Evolutionary conservation across 2,888 invertebrate genomes (phyloP).

Genomic region (Hartigia nigra): DNA sequence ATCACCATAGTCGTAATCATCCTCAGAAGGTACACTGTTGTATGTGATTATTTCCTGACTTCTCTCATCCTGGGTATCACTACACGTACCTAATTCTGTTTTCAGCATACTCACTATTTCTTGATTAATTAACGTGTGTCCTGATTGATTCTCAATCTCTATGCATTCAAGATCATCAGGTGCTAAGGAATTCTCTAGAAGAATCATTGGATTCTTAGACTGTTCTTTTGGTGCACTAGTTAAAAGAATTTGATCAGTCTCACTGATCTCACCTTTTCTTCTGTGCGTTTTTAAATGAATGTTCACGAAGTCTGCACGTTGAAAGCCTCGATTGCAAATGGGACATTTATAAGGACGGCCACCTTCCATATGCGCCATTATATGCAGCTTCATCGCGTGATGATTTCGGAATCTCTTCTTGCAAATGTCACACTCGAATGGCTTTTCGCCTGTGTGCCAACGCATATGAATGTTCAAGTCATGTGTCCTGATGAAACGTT

Average conservation of each 20-base stretch:
- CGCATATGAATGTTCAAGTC: slow-evolving; percentile 6
- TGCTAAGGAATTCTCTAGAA: background rate
- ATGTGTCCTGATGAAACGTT: slow-evolving; percentile 1
- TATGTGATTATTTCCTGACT: background rate
- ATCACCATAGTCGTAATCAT: background rate
- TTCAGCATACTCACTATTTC: slow-evolving; percentile 6
- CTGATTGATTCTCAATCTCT: background rate
- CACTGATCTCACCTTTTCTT: slow-evolving; percentile 5
- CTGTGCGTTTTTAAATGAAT: slow-evolving; percentile 2
- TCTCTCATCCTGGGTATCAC: background rate
- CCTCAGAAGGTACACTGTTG: background rate
- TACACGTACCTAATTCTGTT: slow-evolving; percentile 3
- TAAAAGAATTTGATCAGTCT: background rate
- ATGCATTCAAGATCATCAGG: background rate
- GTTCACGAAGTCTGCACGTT: background rate
- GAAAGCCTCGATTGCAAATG: slow-evolving; percentile 1
- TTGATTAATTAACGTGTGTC: slow-evolving; percentile 5
- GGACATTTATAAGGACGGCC: slow-evolving; percentile 6
- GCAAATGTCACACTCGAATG: slow-evolving; percentile 4
- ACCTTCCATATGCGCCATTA: slow-evolving; percentile 5
- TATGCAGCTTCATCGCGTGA: slow-evolving; percentile 3
- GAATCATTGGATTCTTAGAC: background rate
- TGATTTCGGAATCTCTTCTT: slow-evolving; percentile 3
- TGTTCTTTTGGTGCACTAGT: background rate
- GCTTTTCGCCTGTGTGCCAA: slow-evolving; percentile 5